Evolutionary conservation across 2,797 vertebrate genomes (phyloP).

Genomic region (Enteromius mattozi): DNA sequence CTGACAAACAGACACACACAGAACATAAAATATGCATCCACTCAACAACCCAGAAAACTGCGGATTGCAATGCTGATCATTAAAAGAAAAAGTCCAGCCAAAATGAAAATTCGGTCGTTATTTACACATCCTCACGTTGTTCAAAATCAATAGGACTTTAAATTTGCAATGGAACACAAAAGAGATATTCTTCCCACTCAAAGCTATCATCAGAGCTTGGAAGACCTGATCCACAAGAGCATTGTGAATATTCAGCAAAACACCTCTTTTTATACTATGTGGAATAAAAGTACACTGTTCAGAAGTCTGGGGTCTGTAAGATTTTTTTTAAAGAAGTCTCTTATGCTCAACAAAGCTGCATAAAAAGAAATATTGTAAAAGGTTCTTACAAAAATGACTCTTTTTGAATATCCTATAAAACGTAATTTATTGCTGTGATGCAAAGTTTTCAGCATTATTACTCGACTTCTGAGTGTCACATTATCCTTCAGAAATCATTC

Average conservation of each 20-base stretch:
- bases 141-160: not conserved
- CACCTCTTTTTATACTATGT: not conserved
- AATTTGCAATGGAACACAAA: not conserved
- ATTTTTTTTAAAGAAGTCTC: not conserved
- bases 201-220: not conserved
- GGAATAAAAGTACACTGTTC: not conserved
- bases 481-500: not conserved
- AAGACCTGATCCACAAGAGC: not conserved
- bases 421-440: not conserved
- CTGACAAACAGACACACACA: constrained; percentile 14
- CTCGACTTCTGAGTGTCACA: too few relatives aligned
- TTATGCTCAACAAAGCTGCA: not conserved
- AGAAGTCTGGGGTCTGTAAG: not conserved
- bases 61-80: not conserved
- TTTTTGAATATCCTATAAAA: not conserved
- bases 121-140: not conserved
- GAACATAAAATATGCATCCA: constrained; percentile 27
- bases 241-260: constrained; percentile 6
- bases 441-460: not conserved
- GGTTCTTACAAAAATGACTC: not conserved
- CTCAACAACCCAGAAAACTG: not conserved
- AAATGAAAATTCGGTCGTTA: not conserved
- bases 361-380: not conserved
- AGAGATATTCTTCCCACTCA: not conserved
- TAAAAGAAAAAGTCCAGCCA: not conserved